These are phyloP conservation scores for Lacanobia oleracea DNA, from an alignment of 2,888 invertebrate genomes.

Conservation along the genomic window DNA sequence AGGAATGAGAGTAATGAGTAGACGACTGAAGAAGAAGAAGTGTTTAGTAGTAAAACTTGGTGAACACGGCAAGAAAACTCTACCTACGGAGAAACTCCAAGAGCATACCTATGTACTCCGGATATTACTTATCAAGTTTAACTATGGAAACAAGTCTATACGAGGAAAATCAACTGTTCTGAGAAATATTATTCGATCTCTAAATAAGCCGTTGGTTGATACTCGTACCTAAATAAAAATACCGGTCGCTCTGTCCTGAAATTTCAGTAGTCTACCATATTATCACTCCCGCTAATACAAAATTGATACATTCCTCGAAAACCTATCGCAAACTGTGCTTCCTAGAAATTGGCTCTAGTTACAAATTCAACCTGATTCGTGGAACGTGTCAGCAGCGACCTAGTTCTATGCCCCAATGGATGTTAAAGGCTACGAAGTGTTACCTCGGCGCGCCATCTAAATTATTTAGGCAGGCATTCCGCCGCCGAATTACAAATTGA, in stretches of 20 bases:
- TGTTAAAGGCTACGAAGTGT: constrained; percentile 40
- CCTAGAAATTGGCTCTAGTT: constrained; percentile 17
- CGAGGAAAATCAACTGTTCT: not conserved
- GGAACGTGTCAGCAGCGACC: constrained; percentile 34
- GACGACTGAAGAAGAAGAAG: too few species aligned
- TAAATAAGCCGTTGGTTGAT: too few species aligned
- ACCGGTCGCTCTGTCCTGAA: not conserved
- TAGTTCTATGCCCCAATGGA: constrained; percentile 43
- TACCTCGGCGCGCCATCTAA: constrained; percentile 40
- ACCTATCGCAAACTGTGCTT: not conserved
- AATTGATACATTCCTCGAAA: constrained; percentile 9
- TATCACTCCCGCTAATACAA: not conserved
- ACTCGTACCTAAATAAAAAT: too few species aligned
- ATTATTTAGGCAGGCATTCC: constrained; percentile 58
- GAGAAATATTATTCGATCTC: not conserved
- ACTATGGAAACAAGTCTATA: not conserved
- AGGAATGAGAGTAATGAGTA: too few species aligned
- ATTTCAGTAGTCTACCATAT: not conserved
- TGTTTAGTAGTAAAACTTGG: too few species aligned
- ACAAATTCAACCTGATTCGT: constrained; percentile 33
- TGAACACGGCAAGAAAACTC: too few species aligned
- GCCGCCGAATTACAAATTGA: constrained; percentile 47
- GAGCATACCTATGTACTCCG: too few species aligned
- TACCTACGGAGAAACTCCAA: not conserved
- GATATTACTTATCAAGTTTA: too few species aligned